Conservation (phyloP, 2,797 vertebrate genomes). For the Triplophysa bombifrons region DNA sequence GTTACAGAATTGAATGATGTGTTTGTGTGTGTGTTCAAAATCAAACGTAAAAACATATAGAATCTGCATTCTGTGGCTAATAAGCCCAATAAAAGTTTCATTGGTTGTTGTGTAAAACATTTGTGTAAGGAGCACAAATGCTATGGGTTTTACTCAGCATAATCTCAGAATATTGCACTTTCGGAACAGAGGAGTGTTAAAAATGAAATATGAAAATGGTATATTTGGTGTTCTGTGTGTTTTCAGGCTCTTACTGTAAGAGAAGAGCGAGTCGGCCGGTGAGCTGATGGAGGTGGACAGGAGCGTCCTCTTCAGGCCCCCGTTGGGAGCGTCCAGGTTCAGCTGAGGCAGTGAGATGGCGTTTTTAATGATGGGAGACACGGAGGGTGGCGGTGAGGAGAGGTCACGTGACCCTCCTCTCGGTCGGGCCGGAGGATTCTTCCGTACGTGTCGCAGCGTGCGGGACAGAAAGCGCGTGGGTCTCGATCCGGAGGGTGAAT, state of each 20-base stretch:
- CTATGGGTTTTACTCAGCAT: too few species aligned
- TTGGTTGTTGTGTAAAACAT: too few species aligned
- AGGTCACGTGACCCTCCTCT: conserved; percentile 68
- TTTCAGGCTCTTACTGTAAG: conserved; percentile 78
- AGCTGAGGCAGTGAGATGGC: conserved; percentile 92
- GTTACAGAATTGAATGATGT: too few species aligned
- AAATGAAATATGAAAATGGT: too few species aligned
- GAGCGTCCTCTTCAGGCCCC: conserved; percentile 72
- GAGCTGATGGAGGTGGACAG: conserved; percentile 79
- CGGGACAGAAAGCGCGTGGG: conserved; percentile 81
- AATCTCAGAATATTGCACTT: too few species aligned
- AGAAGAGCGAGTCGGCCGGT: conserved; percentile 75
- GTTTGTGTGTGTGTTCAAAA: too few species aligned
- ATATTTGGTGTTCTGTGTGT: too few species aligned
- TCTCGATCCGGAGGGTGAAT: conserved; percentile 69
- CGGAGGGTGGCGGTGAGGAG: conserved; percentile 79
- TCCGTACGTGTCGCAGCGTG: conserved; percentile 84
- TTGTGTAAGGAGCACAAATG: too few species aligned
- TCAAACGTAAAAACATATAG: too few species aligned
- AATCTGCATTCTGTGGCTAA: too few species aligned
- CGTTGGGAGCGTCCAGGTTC: conserved; percentile 76
- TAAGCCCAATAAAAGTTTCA: too few species aligned
- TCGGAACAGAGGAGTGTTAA: too few species aligned
- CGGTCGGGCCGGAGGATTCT: conserved; percentile 63
- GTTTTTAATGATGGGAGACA: conserved; percentile 96